Conservation (phyloP, 2,888 invertebrate genomes). For the Drosophila birchii region DNA sequence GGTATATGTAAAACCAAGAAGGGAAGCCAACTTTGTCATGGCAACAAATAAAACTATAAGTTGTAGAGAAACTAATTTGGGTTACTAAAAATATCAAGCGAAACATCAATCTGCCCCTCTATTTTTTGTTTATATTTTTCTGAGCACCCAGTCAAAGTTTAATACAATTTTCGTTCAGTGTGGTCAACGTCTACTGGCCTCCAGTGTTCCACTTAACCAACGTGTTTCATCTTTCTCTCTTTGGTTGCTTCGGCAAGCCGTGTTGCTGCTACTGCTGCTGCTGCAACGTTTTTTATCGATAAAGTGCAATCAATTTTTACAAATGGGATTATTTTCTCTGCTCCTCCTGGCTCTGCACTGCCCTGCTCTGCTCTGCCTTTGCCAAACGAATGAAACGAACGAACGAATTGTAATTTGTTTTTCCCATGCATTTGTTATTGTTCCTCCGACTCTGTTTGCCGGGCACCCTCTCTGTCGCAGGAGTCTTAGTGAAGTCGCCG, state of each 20-base stretch:
- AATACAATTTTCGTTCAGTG: slow-evolving; percentile 5
- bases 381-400: slow-evolving; percentile 12
- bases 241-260: slow-evolving; percentile 1
- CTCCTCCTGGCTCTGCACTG: slow-evolving; percentile 8
- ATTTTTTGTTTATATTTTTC: background rate
- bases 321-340: slow-evolving; percentile 78
- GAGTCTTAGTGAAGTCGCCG: slow-evolving; percentile 76
- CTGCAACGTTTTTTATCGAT: slow-evolving; percentile 70
- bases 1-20: background rate
- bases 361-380: slow-evolving; percentile 1
- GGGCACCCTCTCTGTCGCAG: slow-evolving; percentile 36
- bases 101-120: background rate
- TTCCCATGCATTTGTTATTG: slow-evolving; percentile 79
- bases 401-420: slow-evolving; percentile 79
- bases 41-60: no score
- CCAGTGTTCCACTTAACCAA: slow-evolving; percentile 53
- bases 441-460: slow-evolving; percentile 51
- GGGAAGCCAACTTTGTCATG: no score
- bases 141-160: no score
- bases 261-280: slow-evolving; percentile 5
- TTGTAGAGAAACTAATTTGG: no score
- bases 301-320: slow-evolving; percentile 81
- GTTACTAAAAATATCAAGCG: no score
- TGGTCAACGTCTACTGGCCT: slow-evolving; percentile 56
- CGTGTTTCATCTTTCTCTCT: slow-evolving; percentile 65